These are phyloP conservation scores for Hyles vespertilio DNA, from an alignment of 1,140 invertebrate genomes.

Conservation along the genomic window DNA sequence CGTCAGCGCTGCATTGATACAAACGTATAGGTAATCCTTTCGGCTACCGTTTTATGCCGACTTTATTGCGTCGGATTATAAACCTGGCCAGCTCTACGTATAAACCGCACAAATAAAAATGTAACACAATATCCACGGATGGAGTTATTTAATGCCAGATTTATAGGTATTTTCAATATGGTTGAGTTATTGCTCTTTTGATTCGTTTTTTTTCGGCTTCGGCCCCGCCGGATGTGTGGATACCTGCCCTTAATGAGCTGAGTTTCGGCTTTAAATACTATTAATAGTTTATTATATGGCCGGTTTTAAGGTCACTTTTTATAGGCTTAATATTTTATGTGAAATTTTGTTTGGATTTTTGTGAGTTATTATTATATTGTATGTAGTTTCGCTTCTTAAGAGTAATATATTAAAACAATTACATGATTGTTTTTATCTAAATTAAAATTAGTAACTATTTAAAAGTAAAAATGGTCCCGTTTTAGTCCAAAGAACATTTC, in stretches of 20 bases:
- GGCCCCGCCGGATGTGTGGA: conserved; percentile 35
- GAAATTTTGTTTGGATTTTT: too few species aligned
- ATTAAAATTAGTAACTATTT: too few species aligned
- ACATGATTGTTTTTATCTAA: too few species aligned
- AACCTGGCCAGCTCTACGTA: conserved; percentile 7
- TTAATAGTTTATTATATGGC: conserved; percentile 10
- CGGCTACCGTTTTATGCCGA: conserved; percentile 60
- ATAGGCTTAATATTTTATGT: background rate
- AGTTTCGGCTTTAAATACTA: conserved; percentile 7
- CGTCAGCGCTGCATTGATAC: conserved; percentile 45
- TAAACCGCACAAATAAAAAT: conserved; percentile 5
- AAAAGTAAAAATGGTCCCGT: too few species aligned
- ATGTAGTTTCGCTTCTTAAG: too few species aligned
- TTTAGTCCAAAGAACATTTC: too few species aligned
- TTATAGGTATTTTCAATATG: conserved; percentile 52
- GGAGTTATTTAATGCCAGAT: conserved; percentile 55
- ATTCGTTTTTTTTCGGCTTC: conserved; percentile 21
- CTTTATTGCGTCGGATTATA: conserved; percentile 50
- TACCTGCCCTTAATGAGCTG: conserved; percentile 33
- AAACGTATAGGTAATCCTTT: conserved; percentile 60
- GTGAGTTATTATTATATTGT: too few species aligned
- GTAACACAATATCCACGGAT: conserved; percentile 25
- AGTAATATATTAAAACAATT: too few species aligned
- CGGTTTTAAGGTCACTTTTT: conserved; percentile 4
- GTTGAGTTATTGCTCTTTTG: conserved; percentile 39